phyloP scores from a whole-genome alignment of 2,888 invertebrate species.

The Temnothorax ravouxi region DNA sequence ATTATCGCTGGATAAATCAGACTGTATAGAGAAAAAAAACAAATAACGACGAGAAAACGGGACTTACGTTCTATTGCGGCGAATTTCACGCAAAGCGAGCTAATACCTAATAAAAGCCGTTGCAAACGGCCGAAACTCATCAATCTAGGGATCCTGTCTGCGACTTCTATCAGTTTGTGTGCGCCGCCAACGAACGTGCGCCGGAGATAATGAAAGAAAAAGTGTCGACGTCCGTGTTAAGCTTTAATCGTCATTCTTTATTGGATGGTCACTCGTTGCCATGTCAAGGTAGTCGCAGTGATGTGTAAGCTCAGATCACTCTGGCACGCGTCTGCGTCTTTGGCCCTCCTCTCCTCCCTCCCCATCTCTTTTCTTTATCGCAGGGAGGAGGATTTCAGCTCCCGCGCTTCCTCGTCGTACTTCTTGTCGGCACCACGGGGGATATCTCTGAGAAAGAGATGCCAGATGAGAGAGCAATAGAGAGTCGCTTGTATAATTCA shows the following conservation, averaged over 20 bases:
- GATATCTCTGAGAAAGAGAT: constrained; percentile 52
- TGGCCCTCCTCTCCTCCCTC: constrained; percentile 54
- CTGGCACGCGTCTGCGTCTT: constrained; percentile 72
- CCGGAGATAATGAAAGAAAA: constrained; percentile 41
- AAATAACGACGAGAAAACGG: background rate
- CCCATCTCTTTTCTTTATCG: constrained; percentile 42
- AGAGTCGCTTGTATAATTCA: constrained; percentile 85
- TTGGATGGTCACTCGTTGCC: constrained; percentile 77
- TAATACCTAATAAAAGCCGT: constrained; percentile 38
- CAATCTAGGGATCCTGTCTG: constrained; percentile 41
- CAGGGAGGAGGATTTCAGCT: constrained; percentile 23
- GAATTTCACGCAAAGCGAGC: constrained; percentile 16
- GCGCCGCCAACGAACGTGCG: constrained; percentile 1
- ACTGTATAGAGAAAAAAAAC: background rate
- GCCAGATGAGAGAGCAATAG: constrained; percentile 43
- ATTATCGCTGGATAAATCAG: background rate
- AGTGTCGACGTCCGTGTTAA: constrained; percentile 35
- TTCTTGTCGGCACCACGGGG: constrained; percentile 17
- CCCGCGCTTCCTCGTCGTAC: background rate
- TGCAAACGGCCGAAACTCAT: constrained; percentile 30
- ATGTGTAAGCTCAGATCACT: constrained; percentile 67
- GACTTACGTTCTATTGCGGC: constrained; percentile 11
- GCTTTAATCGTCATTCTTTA: constrained; percentile 70
- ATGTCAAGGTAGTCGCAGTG: constrained; percentile 54
- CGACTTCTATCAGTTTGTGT: constrained; percentile 33